These are phyloP conservation scores for Lontra canadensis DNA, from an alignment of 2,113 vertebrate species.

Conservation along the genomic window DNA sequence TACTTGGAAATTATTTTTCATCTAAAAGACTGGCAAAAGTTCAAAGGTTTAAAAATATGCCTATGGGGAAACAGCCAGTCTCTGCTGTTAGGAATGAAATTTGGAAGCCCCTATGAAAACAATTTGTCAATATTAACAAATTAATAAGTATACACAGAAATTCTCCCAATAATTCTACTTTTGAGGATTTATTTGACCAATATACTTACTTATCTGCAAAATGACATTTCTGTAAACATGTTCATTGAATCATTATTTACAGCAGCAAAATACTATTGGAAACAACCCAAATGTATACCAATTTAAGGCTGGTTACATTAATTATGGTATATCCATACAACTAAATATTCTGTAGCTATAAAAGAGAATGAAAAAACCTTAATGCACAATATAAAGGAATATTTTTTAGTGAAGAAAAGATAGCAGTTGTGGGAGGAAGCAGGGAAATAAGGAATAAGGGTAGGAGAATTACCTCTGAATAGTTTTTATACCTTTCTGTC, in stretches of 20 bases:
- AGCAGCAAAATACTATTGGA: constrained; percentile 1
- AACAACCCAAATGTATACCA: neutral
- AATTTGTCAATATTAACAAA: constrained; percentile 4
- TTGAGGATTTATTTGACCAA: neutral
- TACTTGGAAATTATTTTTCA: neutral
- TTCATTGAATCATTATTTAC: neutral
- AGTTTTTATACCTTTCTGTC: neutral
- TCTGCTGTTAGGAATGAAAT: neutral
- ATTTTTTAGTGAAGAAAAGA: neutral
- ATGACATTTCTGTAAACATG: neutral
- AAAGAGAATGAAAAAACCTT: neutral
- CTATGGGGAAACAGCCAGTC: neutral
- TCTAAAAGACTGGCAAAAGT: constrained; percentile 2
- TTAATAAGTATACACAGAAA: neutral
- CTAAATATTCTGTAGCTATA: neutral
- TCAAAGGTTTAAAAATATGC: neutral
- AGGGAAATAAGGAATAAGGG: neutral
- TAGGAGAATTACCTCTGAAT: neutral
- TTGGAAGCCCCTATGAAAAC: neutral
- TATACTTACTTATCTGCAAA: neutral
- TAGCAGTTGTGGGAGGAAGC: fast-evolving
- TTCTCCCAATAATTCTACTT: neutral
- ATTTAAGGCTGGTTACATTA: neutral
- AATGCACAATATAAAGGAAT: neutral
- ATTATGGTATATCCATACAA: neutral